Conservation (phyloP, 2,797 vertebrate species). For the Halcyon leucocephala region DNA sequence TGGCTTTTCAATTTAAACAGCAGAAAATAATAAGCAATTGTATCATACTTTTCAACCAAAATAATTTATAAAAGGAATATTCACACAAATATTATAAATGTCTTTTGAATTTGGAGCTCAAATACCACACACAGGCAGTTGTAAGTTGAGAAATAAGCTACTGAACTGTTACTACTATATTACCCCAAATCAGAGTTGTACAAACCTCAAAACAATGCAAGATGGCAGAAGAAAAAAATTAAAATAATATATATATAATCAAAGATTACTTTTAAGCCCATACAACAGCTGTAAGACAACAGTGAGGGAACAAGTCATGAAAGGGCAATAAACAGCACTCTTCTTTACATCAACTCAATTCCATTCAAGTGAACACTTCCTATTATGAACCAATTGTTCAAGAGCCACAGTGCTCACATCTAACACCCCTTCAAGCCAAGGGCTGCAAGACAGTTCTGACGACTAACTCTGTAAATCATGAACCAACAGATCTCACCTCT, state of each 20-base stretch:
- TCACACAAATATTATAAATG: neutral
- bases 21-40: neutral
- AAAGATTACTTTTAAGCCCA: neutral
- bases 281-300: neutral
- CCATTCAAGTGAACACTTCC: neutral
- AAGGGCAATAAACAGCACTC: neutral
- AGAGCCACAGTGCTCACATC: neutral
- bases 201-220: neutral
- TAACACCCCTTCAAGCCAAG: neutral
- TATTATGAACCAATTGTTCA: neutral
- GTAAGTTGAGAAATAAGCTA: neutral
- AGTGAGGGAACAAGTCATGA: neutral
- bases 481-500: neutral
- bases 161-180: neutral
- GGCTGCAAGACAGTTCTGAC: neutral
- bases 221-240: neutral
- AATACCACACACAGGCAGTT: neutral
- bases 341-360: neutral
- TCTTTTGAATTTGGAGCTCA: neutral
- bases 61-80: neutral
- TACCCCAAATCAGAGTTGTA: neutral
- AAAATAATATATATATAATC: neutral
- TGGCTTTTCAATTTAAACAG: neutral
- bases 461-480: neutral
- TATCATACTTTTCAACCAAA: neutral